phyloP scores from a whole-genome alignment of 2,113 vertebrate species.

The Cyanocitta stelleri region DNA sequence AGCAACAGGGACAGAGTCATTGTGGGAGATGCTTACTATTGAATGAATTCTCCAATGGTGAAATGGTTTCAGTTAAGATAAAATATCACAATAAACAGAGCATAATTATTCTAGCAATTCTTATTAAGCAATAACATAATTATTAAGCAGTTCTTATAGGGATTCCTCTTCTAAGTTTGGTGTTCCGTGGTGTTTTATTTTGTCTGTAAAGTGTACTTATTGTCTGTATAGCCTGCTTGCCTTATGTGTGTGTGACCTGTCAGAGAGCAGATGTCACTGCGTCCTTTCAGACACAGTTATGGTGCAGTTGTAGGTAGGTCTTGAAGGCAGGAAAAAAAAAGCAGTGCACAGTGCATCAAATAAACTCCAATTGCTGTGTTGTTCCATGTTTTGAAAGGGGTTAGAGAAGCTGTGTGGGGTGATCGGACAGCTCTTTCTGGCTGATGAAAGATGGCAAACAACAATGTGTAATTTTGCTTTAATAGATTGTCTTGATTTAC shows the following conservation, averaged over 20 bases:
- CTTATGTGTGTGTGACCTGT: neutral
- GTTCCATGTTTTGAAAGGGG: neutral
- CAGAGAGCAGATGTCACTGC: constrained; percentile 30
- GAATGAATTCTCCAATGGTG: neutral
- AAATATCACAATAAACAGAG: constrained; percentile 36
- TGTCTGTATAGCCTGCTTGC: neutral
- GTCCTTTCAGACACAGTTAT: constrained; percentile 8
- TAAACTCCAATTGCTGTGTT: neutral
- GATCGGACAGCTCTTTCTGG: neutral
- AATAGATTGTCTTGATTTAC: neutral
- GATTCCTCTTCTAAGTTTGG: neutral
- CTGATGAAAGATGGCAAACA: neutral
- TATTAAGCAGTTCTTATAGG: neutral
- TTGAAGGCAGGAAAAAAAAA: neutral
- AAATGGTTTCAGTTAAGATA: constrained; percentile 22
- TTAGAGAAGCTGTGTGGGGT: neutral
- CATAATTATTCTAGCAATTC: constrained; percentile 23
- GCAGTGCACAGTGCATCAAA: neutral
- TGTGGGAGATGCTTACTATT: neutral
- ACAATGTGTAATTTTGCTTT: neutral
- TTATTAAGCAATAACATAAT: constrained; percentile 7
- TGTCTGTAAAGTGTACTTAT: neutral
- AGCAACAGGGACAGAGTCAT: neutral
- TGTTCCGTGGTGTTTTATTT: neutral
- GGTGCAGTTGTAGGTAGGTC: neutral